Base-by-base conservation (phyloP, 2,888 invertebrate species). In the Amphimallon solstitiale region DNA sequence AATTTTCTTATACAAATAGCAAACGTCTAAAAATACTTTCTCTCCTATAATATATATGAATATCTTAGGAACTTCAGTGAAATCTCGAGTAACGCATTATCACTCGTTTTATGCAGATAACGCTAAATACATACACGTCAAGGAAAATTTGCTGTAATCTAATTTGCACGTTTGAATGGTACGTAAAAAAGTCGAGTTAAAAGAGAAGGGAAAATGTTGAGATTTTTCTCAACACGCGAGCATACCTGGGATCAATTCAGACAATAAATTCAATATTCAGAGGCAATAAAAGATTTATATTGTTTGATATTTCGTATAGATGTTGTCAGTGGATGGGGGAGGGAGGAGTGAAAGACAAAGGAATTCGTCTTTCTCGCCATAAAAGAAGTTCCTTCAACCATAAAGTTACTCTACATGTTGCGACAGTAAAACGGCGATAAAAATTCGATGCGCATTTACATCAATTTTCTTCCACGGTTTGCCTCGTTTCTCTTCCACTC, bases 371-470 rank as follows among this genome's bases (percentile, higher is more conserved):
- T 74, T 72, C 72, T 72, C 73, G 78, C 76, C 77, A 79, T 81
- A 81, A 81, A 80, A 79, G 78, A 76, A 78, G 79, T 77, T 78
- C 77, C 74, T 72, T 74, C 77, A 75, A 77, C 77, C 77, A 78
- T 79, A 79, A 80, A 80, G 76, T 79, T 78, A 79, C 78, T 80
- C 80, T 81, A 80, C 80, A 82, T 82, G 81, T 81, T 81, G 80
- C 81, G 81, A 82, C 80, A 82, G 79, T 82, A 82, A 79, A 81
- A 81, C 79, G 74, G 77, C 80, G 76, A 82, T 82, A 82, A 82
- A 82, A 82, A 80, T 82, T 80, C 81, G 76, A 79, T 79, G 78
- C 76, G 81, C 80, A 81, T 82, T 81, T 81, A 80, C 81, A 82
- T 82, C 81, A 80, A 80, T 80, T 80, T 78, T 76, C 77, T 75